These are phyloP conservation scores for Decapterus maruadsi DNA, from an alignment of 2,797 vertebrate genomes.

Conservation along the genomic window DNA sequence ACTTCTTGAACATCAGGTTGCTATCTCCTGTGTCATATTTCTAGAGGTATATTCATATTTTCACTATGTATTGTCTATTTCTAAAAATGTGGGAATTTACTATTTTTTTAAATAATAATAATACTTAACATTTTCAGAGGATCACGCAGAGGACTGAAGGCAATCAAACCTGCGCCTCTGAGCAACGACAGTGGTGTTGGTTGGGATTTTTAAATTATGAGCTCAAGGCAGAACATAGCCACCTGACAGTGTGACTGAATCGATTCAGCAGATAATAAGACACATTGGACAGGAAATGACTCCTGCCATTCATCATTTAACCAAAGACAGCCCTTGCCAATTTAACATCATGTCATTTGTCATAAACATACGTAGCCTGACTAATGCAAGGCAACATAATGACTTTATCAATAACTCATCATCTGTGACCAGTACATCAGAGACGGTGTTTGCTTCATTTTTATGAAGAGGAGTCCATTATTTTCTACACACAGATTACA, in stretches of 20 bases:
- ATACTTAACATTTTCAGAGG: neutral
- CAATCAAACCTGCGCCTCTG: neutral
- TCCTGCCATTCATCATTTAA: conserved; percentile 67
- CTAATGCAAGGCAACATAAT: conserved; percentile 55
- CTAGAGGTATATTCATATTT: too few relatives aligned
- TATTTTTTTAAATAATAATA: neutral
- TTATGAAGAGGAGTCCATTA: conserved; percentile 22
- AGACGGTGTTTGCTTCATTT: conserved; percentile 37
- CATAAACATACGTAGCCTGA: conserved; percentile 53
- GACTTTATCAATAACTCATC: conserved; percentile 72
- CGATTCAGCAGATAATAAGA: conserved; percentile 48
- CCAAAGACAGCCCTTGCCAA: conserved; percentile 25
- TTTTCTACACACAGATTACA: conserved; percentile 29
- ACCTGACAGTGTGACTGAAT: conserved; percentile 34
- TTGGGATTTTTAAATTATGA: conserved; percentile 38
- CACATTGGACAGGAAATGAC: conserved; percentile 28
- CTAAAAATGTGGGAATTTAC: too few relatives aligned
- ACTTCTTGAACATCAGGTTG: too few relatives aligned
- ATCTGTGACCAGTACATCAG: conserved; percentile 59
- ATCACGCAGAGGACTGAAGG: neutral
- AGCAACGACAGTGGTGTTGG: neutral
- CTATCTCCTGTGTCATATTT: neutral
- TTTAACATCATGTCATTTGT: conserved; percentile 50
- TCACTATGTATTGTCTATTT: too few relatives aligned
- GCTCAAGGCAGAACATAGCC: conserved; percentile 12